These are phyloP conservation scores for Pluvialis apricaria DNA, from an alignment of 2,113 vertebrate genomes.

Conservation along the genomic window DNA sequence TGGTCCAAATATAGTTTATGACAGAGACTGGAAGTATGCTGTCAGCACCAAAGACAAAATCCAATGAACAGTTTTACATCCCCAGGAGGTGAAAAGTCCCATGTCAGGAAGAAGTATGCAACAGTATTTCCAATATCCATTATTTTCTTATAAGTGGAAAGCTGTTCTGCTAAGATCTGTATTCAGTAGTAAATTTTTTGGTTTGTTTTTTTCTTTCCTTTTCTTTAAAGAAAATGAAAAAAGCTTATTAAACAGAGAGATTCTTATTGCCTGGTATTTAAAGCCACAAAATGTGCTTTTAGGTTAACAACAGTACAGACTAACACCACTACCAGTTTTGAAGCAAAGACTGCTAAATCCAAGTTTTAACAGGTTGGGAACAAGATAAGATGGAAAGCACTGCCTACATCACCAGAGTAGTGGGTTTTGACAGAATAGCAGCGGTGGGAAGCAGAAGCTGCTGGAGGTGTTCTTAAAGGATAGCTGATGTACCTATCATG, in stretches of 20 bases:
- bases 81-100: neutral
- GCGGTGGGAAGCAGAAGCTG: neutral
- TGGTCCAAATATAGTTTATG: neutral
- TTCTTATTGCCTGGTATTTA: neutral
- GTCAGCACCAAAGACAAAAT: neutral
- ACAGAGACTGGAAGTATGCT: neutral
- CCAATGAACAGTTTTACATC: neutral
- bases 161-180: neutral
- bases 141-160: neutral
- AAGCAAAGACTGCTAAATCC: neutral
- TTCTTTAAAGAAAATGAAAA: neutral
- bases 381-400: neutral
- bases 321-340: neutral
- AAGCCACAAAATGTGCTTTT: neutral
- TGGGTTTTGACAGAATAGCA: neutral
- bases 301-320: neutral
- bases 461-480: neutral
- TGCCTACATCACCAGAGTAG: neutral
- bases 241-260: neutral
- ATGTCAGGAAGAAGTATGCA: neutral
- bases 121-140: neutral
- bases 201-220: neutral
- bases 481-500: neutral
- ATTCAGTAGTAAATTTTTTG: neutral
- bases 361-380: neutral